Base-by-base conservation (phyloP, 2,113 vertebrate genomes). In the Callaeas wilsoni region DNA sequence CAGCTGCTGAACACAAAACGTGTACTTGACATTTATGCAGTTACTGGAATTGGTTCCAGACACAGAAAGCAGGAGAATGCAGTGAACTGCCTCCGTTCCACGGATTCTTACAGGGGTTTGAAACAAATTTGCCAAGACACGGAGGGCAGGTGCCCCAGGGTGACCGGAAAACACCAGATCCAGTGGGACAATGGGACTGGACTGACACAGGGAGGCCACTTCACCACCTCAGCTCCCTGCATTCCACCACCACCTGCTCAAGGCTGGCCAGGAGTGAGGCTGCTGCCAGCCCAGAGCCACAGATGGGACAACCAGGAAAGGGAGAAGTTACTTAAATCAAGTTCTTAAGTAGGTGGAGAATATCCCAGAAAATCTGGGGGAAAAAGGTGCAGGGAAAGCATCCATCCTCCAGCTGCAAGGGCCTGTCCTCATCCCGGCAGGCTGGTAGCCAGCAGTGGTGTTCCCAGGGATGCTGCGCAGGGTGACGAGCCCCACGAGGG, bases 51-150 rank as follows among this genome's bases (percentile, higher is more conserved):
- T 60, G 19, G 33, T 46, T 63, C 29, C 81, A 69, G 63, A 8
- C 18, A 33, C 22, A n/a, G 63, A 59, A 39, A 83, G 33, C 5
- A 10, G 42, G 29, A 39, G 37, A 10, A 17, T 1, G 6, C 41
- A 19, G 49, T 7, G 35, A 44, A 9, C 19, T 47, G 60, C 50
- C 46, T 21, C 44, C 11, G 21, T 39, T 14, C 47, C 37, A 25
- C 0, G n/a, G 73, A 33, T 53, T 20, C 20, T 41, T 21, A 23
- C 0, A 0, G 14, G 30, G 26, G 7, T 37, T 63, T 44, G 26
- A 3, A 16, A 33, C 5, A 8, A 39, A 46, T 57, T 4, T 19
- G 4, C 15, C 7, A 10, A 32, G 44, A 13, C 2, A 3, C 0
- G 5, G 15, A 42, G 53, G 20, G 68, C 16, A 33, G 41, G 47